Conservation (phyloP, 1,140 invertebrate species). For the Battus philenor region DNA sequence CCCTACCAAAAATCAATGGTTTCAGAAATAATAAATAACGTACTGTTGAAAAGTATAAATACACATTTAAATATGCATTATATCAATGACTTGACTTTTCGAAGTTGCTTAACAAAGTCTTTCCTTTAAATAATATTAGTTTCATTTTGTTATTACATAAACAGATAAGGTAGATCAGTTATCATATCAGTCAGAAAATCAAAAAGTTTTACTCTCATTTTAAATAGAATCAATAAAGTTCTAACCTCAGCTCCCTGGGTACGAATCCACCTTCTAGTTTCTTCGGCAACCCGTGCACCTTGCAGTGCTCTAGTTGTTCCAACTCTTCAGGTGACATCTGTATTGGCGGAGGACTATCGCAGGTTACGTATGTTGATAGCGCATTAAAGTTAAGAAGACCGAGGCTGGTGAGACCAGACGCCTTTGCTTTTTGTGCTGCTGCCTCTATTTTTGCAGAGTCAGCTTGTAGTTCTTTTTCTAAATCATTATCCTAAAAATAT, state of each 20-base stretch:
- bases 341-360: constrained; percentile 85
- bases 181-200: too few species aligned
- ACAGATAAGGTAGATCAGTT: too few species aligned
- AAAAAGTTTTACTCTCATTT: too few species aligned
- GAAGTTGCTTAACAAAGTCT: too few species aligned
- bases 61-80: too few species aligned
- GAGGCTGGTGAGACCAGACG: constrained; percentile 45
- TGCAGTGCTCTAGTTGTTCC: constrained; percentile 83
- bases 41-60: too few species aligned
- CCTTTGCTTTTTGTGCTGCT: constrained; percentile 46
- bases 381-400: constrained; percentile 67
- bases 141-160: too few species aligned
- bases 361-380: constrained; percentile 80
- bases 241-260: constrained; percentile 76
- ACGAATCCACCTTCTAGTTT: constrained; percentile 82
- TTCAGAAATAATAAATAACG: too few species aligned
- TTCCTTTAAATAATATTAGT: too few species aligned
- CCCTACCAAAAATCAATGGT: too few species aligned
- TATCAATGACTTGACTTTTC: too few species aligned
- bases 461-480: constrained; percentile 61
- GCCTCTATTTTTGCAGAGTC: constrained; percentile 48
- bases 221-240: too few species aligned
- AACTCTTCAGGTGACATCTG: constrained; percentile 87
- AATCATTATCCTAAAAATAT: constrained; percentile 60
- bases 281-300: constrained; percentile 83